Evolutionary conservation across 2,888 invertebrate species (phyloP).

Genomic region (Pristionchus entomophagus): DNA sequence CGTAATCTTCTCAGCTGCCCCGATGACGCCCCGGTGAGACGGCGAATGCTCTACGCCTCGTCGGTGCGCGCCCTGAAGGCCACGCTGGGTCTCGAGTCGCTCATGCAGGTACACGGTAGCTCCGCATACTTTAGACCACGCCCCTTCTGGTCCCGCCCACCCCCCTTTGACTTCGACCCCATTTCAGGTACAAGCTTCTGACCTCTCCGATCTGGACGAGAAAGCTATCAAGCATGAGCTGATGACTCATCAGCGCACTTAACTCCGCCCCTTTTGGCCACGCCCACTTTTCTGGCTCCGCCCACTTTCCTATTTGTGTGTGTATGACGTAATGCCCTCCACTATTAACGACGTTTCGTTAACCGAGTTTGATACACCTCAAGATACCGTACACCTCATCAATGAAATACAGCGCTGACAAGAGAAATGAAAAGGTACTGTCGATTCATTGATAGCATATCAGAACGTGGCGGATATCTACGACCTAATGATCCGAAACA

Average conservation of each 20-base stretch:
- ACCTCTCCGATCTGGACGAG: conserved; percentile 76
- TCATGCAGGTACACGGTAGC: conserved; percentile 76
- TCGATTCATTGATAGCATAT: too few relatives aligned
- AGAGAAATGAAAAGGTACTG: too few relatives aligned
- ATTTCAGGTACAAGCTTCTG: conserved; percentile 72
- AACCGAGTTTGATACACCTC: too few relatives aligned
- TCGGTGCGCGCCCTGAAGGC: conserved; percentile 76
- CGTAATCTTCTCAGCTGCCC: conserved; percentile 71
- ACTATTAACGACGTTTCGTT: conserved; percentile 10
- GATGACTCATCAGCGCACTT: conserved; percentile 74
- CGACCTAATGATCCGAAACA: too few relatives aligned
- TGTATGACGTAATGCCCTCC: background rate
- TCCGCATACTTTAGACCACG: too few relatives aligned
- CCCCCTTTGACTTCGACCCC: background rate
- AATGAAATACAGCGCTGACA: too few relatives aligned
- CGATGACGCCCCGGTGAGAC: conserved; percentile 75
- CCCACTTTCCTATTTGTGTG: background rate
- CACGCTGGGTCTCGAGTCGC: conserved; percentile 74
- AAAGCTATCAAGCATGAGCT: conserved; percentile 75
- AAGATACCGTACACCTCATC: too few relatives aligned
- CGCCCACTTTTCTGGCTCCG: too few relatives aligned
- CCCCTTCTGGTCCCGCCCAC: background rate
- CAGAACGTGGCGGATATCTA: too few relatives aligned
- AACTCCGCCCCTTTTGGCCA: conserved; percentile 51
- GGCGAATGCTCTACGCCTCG: conserved; percentile 76